Conservation (phyloP, 2,113 vertebrate species). For the Willisornis vidua region DNA sequence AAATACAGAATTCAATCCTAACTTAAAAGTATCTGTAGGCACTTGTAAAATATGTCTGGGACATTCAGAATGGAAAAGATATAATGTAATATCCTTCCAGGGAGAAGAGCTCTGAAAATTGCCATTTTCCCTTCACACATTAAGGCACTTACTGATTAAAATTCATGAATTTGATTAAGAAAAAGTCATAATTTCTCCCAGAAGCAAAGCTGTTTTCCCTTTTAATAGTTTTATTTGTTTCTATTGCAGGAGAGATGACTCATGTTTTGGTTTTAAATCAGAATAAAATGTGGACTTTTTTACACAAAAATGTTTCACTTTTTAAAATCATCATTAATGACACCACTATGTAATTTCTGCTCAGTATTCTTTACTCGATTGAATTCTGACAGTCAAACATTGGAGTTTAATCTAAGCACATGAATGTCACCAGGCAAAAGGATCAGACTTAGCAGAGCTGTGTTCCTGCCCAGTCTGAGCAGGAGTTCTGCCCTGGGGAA, state of each 20-base stretch:
- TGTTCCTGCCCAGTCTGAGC: not conserved
- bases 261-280: not conserved
- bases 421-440: not conserved
- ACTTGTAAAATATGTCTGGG: constrained; percentile 49
- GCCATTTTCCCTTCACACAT: constrained; percentile 10
- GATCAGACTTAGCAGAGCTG: not conserved
- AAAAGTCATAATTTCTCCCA: not conserved
- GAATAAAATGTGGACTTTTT: not conserved
- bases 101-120: constrained; percentile 22
- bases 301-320: not conserved
- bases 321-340: not conserved
- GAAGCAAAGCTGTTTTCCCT: not conserved
- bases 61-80: constrained; percentile 19
- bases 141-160: constrained; percentile 28
- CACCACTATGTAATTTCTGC: not conserved
- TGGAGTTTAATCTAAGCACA: not conserved
- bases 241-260: not conserved
- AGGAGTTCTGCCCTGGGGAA: not conserved
- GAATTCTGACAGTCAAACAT: not conserved
- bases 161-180: constrained; percentile 30
- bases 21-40: constrained; percentile 35
- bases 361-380: not conserved
- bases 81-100: constrained; percentile 19
- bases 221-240: constrained; percentile 38
- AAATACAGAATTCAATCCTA: constrained; percentile 41